Percentiles rank a stretch among this genome's conserved stretches.
Evolutionary conservation across 2,113 vertebrate species (phyloP).

Genomic region (Sylvia atricapilla): DNA sequence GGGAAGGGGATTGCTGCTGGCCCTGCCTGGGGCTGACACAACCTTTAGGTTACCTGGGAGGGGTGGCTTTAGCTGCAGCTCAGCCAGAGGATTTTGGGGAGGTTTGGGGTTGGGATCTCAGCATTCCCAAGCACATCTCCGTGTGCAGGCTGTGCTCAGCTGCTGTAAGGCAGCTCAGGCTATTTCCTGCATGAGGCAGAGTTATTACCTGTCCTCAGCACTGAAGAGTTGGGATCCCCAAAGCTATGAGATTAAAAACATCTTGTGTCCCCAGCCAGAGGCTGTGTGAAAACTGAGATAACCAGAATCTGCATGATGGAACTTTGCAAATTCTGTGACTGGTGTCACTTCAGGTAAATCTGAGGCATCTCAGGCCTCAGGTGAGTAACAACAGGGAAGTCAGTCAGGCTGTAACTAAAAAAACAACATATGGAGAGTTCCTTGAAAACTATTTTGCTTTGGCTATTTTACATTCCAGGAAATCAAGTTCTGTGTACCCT

Average conservation of each 20-base stretch:
- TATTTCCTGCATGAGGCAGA: accelerated
- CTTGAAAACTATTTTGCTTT: not conserved
- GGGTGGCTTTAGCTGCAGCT: not conserved
- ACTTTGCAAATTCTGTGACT: not conserved
- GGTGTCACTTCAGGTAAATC: not conserved
- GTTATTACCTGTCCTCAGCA: not conserved
- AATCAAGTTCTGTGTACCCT: not conserved
- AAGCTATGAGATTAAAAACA: not conserved
- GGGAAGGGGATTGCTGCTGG: not conserved
- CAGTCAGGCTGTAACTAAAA: not conserved
- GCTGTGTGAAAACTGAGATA: not conserved
- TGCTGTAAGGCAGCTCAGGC: not conserved
- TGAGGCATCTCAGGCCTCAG: not conserved
- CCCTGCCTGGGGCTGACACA: not conserved
- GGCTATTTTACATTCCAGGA: not conserved
- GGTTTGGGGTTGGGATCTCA: not conserved
- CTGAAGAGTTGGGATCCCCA: not conserved
- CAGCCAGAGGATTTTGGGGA: not conserved
- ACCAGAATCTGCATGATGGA: not conserved
- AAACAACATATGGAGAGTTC: not conserved
- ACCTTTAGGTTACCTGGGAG: not conserved
- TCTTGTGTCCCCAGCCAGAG: not conserved
- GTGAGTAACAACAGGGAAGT: not conserved
- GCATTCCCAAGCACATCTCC: not conserved
- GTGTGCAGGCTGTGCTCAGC: not conserved